Conservation (phyloP, 1,140 invertebrate genomes). For the Drosophila jambulina region DNA sequence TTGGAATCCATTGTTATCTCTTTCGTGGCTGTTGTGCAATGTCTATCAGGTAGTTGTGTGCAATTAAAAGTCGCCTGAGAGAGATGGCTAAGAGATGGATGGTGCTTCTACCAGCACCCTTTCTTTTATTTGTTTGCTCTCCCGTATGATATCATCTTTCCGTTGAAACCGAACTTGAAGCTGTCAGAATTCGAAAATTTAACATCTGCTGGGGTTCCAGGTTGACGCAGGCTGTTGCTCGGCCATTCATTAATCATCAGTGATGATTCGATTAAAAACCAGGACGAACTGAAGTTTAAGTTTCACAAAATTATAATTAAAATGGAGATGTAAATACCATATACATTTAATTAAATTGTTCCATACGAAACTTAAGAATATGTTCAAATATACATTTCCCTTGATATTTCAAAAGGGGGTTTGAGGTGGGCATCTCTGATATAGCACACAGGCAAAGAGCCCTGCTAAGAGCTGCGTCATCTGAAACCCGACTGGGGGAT, state of each 20-base stretch:
- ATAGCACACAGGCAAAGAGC: constrained; percentile 5
- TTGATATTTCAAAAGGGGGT: background rate
- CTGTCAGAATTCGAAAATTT: constrained; percentile 32
- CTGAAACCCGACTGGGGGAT: constrained; percentile 18
- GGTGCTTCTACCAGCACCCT: constrained; percentile 7
- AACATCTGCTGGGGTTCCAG: constrained; percentile 34
- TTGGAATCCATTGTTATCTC: constrained; percentile 13
- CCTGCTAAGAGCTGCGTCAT: constrained; percentile 22
- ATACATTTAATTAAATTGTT: background rate
- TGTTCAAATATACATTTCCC: background rate
- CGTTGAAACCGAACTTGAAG: constrained; percentile 34
- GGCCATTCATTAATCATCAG: constrained; percentile 54
- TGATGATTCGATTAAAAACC: constrained; percentile 8
- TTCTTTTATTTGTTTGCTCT: constrained; percentile 9
- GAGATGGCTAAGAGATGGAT: background rate
- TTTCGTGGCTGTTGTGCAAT: constrained; percentile 1
- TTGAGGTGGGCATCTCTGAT: constrained; percentile 12
- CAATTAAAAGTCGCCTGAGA: constrained; percentile 26
- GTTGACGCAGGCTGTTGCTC: constrained; percentile 16
- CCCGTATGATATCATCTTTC: constrained; percentile 49
- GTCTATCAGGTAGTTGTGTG: constrained; percentile 23
- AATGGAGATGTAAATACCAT: background rate
- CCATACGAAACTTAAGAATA: background rate
- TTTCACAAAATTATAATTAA: background rate
- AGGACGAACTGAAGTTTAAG: background rate